Conservation (phyloP, 2,888 invertebrate genomes). For the Synergus japonicus region DNA sequence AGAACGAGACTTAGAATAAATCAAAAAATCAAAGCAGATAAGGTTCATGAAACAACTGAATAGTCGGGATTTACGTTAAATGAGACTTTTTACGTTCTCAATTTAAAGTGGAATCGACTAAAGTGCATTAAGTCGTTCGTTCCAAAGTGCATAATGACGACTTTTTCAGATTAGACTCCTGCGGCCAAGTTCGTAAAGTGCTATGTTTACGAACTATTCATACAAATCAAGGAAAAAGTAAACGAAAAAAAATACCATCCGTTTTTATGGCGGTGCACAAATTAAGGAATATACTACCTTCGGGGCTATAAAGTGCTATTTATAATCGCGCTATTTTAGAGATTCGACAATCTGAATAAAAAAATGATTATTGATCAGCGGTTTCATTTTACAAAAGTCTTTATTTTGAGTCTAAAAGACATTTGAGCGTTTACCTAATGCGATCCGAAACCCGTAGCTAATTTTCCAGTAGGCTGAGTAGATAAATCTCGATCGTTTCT, state of each 20-base stretch:
- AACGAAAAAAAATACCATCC: neutral
- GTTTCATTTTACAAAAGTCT: too few relatives aligned
- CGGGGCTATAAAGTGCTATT: too few relatives aligned
- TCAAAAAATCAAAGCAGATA: neutral
- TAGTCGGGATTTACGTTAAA: neutral
- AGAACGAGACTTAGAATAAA: neutral
- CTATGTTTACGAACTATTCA: neutral
- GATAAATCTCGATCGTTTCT: neutral
- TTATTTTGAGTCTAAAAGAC: neutral
- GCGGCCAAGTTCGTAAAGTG: conserved; percentile 2
- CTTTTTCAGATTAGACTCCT: conserved; percentile 5
- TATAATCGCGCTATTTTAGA: too few relatives aligned
- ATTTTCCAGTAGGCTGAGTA: conserved; percentile 21
- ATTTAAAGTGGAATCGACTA: neutral
- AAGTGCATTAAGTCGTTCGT: conserved; percentile 6
- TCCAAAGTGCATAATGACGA: neutral
- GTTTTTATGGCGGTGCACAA: neutral
- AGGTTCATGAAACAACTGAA: neutral
- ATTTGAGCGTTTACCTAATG: neutral
- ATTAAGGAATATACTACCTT: neutral
- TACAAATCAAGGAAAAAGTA: neutral
- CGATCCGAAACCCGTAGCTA: conserved; percentile 5
- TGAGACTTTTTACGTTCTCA: conserved; percentile 2
- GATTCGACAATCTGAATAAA: too few relatives aligned
- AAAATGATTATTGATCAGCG: too few relatives aligned